These are phyloP conservation scores for Scaptomyza hsui DNA, from an alignment of 1,140 invertebrate genomes.

Conservation along the genomic window DNA sequence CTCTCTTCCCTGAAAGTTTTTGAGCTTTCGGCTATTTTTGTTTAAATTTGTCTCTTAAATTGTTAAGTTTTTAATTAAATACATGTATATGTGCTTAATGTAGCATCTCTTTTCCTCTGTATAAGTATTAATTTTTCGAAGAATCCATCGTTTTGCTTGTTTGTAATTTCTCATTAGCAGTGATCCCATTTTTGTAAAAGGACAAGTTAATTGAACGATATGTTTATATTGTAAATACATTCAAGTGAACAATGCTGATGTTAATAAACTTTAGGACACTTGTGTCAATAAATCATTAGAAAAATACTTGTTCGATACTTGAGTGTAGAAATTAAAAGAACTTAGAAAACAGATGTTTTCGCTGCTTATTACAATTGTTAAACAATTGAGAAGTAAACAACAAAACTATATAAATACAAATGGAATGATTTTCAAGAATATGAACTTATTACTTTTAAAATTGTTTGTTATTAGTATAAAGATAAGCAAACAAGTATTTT, in stretches of 20 bases:
- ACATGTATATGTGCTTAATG: constrained; percentile 34
- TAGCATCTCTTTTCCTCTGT: constrained; percentile 24
- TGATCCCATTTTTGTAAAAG: constrained; percentile 23
- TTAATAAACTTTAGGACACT: constrained; percentile 63
- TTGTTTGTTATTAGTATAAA: too few relatives aligned
- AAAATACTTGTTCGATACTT: too few relatives aligned
- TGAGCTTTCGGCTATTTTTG: constrained; percentile 75
- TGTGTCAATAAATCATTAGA: constrained; percentile 50
- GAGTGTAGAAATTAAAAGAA: too few relatives aligned
- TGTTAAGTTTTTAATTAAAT: constrained; percentile 27
- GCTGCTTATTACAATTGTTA: constrained; percentile 19
- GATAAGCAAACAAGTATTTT: neutral
- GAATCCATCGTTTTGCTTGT: constrained; percentile 21
- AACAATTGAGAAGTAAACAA: constrained; percentile 2
- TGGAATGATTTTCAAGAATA: neutral
- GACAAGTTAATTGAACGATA: neutral
- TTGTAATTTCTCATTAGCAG: constrained; percentile 8
- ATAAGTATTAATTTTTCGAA: constrained; percentile 42
- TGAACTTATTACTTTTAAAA: neutral
- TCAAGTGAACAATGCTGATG: constrained; percentile 29
- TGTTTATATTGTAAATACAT: too few relatives aligned
- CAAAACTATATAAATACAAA: neutral
- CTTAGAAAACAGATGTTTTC: constrained; percentile 6
- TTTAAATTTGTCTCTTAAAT: constrained; percentile 44
- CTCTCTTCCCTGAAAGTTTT: constrained; percentile 56